Base-by-base conservation (phyloP, 2,888 invertebrate species). In the Aleiodes leptofemur region DNA sequence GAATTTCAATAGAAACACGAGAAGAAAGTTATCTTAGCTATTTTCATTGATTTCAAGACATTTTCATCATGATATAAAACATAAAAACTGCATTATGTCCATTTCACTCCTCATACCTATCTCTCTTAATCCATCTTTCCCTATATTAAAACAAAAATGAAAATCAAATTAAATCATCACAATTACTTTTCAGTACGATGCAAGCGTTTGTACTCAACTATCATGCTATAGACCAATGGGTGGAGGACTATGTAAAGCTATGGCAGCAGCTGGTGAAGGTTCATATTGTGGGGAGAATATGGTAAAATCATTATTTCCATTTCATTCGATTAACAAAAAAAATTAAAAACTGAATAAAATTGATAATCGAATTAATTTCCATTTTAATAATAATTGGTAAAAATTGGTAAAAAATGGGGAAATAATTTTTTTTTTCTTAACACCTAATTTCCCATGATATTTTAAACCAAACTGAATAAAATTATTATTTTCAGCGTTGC, bases 181-280 rank as follows among this genome's bases (percentile, higher is more conserved):
- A 23, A 23, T 48, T 64, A 29, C 29, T 73, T 91, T 92, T 57
- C 91, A 96, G 97, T 96, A 96, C 91, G 96, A 97, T 87, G 95
- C 96, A 89, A 92, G 96, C 34, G 97, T 97, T 34, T 97, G 97
- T 88, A 95, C 96, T 43, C 96, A 96, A 90, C 91, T 97, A 80
- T 96, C 96, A 90, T 97, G 97, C 89, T 96, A 96, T 88, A 95
- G 96, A 90, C 94, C 96, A 29, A 94, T 94, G 77, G 96, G 96
- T 6, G 66, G 73, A 83, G 96, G 96, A 23, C 95, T 95, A 90
- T 97, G 97, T 90, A 95, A 95, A 74, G 96, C 96, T 76, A 95
- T 96, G 90, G 91, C 96, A 81, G 96, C 97, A 5, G 97, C 97
- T 13, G 97, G 97, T 1, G 97, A 97, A 90, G 97, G 97, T 23